Evolutionary conservation across 2,797 vertebrate species (phyloP).

Genomic region (Lateolabrax maculatus): DNA sequence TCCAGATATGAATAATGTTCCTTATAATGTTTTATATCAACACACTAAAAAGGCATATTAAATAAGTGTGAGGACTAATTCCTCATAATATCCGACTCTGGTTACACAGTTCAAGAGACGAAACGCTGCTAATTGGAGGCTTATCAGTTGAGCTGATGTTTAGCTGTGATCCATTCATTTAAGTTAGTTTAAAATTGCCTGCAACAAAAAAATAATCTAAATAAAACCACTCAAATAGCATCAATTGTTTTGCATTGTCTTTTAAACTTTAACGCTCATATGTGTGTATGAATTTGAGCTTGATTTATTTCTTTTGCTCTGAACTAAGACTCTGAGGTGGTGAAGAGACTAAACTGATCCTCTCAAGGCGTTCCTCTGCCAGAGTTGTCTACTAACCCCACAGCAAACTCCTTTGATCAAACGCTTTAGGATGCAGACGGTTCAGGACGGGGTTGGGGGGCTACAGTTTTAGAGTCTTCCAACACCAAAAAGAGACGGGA

Average conservation of each 20-base stretch:
- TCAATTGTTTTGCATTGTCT: too few relatives aligned
- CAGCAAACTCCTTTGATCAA: conserved; percentile 21
- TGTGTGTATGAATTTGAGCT: too few relatives aligned
- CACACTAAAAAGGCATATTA: not conserved
- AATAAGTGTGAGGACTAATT: not conserved
- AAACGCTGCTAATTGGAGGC: not conserved
- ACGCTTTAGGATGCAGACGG: not conserved
- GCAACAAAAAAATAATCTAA: not conserved
- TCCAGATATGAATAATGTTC: not conserved
- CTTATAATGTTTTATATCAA: not conserved
- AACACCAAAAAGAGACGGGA: not conserved
- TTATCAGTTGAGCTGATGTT: not conserved
- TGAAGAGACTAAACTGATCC: not conserved
- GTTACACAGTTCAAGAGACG: not conserved
- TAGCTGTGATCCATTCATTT: not conserved
- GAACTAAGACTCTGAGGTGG: not conserved
- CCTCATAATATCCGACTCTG: not conserved
- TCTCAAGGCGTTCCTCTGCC: not conserved
- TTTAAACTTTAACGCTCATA: too few relatives aligned
- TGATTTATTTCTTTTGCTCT: not conserved
- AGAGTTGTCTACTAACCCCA: not conserved
- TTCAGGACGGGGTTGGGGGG: not conserved
- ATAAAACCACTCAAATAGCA: not conserved
- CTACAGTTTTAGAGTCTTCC: not conserved
- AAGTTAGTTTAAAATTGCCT: not conserved